These are phyloP conservation scores for Caenorhabditis japonica DNA, from an alignment of 2,888 invertebrate species.

Conservation along the genomic window DNA sequence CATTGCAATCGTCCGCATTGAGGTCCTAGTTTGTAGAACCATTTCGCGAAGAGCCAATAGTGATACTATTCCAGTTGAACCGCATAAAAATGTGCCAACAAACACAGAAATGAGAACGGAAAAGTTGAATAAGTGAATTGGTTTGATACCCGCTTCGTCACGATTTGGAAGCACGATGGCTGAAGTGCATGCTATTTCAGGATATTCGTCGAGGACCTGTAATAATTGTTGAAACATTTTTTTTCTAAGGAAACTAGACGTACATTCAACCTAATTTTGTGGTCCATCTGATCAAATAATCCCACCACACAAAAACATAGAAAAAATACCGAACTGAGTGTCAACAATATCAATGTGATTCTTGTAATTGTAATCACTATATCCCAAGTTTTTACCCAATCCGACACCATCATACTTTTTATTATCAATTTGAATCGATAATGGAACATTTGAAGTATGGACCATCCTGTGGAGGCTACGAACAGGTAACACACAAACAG, in stretches of 20 bases:
- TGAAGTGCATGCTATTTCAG: constrained; percentile 35
- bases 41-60: constrained; percentile 24
- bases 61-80: constrained; percentile 5
- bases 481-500: constrained; percentile 30
- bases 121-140: constrained; percentile 36
- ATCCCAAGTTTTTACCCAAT: constrained; percentile 23
- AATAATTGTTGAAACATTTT: too few relatives aligned
- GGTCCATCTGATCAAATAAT: constrained; percentile 29
- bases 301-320: constrained; percentile 17
- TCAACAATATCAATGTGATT: background rate
- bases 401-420: constrained; percentile 4
- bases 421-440: constrained; percentile 40
- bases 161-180: constrained; percentile 18
- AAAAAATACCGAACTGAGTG: background rate
- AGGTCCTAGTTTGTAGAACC: constrained; percentile 19
- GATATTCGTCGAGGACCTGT: constrained; percentile 23
- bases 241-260: background rate
- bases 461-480: constrained; percentile 19
- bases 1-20: constrained; percentile 31
- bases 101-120: constrained; percentile 14
- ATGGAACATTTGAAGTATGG: constrained; percentile 34
- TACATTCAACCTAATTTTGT: constrained; percentile 28
- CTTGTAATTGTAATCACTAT: background rate
- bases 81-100: constrained; percentile 16
- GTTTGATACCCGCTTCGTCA: constrained; percentile 15